Conservation (phyloP, 2,113 vertebrate genomes). For the Plestiodon gilberti region DNA sequence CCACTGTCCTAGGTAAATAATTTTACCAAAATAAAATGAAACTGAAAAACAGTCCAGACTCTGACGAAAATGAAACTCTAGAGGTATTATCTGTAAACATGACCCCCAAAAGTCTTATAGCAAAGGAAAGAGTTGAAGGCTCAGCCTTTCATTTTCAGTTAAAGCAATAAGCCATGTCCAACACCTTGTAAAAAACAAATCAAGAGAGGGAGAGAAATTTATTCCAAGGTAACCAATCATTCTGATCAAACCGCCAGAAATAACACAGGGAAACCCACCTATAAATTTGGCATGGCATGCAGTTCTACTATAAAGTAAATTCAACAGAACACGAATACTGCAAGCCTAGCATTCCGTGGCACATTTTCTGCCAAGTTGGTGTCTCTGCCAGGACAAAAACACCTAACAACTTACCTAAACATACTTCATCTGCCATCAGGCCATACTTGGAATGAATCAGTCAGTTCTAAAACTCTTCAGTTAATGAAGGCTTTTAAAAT, state of each 20-base stretch:
- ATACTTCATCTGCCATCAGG: background rate
- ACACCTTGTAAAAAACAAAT: background rate
- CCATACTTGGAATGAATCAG: background rate
- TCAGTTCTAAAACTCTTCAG: background rate
- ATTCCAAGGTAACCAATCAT: conserved; percentile 26
- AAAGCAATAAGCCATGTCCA: background rate
- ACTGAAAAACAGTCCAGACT: background rate
- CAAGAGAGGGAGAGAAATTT: conserved; percentile 15
- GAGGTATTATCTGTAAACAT: background rate
- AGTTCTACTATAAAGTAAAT: conserved; percentile 1
- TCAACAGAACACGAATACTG: background rate
- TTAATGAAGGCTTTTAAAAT: background rate
- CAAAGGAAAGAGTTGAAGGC: background rate
- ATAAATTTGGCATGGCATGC: background rate
- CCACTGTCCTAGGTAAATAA: background rate
- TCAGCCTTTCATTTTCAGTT: conserved; percentile 9
- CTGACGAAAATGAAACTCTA: background rate
- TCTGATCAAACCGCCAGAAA: background rate
- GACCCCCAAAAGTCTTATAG: background rate
- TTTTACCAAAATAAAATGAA: background rate
- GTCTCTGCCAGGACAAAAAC: background rate
- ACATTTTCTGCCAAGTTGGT: background rate
- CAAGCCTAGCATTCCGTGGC: background rate
- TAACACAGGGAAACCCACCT: background rate
- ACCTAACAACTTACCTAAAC: background rate